These are phyloP conservation scores for Dipodomys merriami DNA, from an alignment of 2,113 vertebrate species.

Conservation along the genomic window DNA sequence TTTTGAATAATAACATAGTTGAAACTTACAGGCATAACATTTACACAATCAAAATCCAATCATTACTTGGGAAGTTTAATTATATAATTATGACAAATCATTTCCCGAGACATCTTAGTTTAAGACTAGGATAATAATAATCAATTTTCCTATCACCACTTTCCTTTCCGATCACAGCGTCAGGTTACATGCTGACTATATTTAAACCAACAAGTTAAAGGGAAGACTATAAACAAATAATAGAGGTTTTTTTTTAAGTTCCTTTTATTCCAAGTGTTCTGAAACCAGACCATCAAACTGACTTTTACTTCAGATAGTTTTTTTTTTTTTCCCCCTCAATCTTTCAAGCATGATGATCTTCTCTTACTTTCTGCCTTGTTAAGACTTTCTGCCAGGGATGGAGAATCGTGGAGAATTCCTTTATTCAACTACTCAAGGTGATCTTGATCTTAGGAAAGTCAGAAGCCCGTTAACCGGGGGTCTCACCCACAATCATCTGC, in stretches of 20 bases:
- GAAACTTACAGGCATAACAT: neutral
- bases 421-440: constrained; percentile 58
- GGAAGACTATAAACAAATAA: neutral
- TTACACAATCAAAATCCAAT: constrained; percentile 1
- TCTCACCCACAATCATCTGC: constrained; percentile 69
- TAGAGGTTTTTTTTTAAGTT: neutral
- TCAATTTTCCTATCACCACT: neutral
- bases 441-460: constrained; percentile 39
- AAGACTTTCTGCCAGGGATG: constrained; percentile 20
- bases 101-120: neutral
- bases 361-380: constrained; percentile 7
- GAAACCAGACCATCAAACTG: constrained; percentile 10
- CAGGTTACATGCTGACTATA: neutral
- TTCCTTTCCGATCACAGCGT: neutral
- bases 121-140: neutral
- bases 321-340: neutral
- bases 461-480: neutral
- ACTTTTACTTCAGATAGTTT: constrained; percentile 38
- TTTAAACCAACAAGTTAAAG: constrained; percentile 32
- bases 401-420: constrained; percentile 48
- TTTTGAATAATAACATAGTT: neutral
- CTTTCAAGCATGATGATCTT: constrained; percentile 22
- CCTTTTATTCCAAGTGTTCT: neutral
- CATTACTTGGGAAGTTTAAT: constrained; percentile 34
- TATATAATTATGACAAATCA: neutral